A percentile compares a stretch with the other conserved stretches of the same genome.
Conservation (phyloP, 2,113 vertebrate genomes). For the Ranitomeya variabilis region DNA sequence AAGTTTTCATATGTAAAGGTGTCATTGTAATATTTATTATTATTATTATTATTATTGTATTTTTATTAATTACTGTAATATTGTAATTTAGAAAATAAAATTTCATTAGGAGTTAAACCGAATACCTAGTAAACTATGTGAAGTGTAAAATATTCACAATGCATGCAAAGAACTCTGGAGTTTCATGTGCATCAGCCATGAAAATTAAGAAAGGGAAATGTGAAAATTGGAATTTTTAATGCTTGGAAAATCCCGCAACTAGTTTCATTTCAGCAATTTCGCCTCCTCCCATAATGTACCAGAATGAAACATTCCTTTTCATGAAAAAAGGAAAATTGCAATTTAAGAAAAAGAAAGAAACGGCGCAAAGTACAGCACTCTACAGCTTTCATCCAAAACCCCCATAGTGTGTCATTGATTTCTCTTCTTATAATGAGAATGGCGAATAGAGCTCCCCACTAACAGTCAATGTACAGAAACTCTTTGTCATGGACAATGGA, state of each 20-base stretch:
- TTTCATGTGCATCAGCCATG: neutral
- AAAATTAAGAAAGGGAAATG: neutral
- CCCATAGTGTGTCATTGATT: constrained; percentile 40
- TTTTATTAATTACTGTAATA: too few relatives aligned
- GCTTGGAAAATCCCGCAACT: neutral
- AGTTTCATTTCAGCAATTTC: neutral
- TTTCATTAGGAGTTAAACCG: neutral
- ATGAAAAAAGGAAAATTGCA: constrained; percentile 38
- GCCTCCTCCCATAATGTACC: constrained; percentile 12
- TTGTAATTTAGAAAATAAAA: neutral
- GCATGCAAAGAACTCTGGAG: neutral
- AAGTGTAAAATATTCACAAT: neutral
- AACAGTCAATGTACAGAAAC: constrained; percentile 35
- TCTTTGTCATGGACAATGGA: constrained; percentile 42
- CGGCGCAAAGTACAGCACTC: constrained; percentile 27
- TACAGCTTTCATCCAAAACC: constrained; percentile 29
- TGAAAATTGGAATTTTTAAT: neutral
- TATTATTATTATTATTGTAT: too few relatives aligned
- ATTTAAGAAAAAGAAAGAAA: constrained; percentile 38
- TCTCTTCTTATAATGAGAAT: constrained; percentile 42
- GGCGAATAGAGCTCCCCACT: constrained; percentile 27
- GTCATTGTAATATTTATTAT: too few relatives aligned
- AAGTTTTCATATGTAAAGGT: too few relatives aligned
- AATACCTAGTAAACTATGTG: neutral
- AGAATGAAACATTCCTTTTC: constrained; percentile 43